These are phyloP conservation scores for Buphagus erythrorhynchus DNA, from an alignment of 2,797 vertebrate genomes.

Conservation along the genomic window DNA sequence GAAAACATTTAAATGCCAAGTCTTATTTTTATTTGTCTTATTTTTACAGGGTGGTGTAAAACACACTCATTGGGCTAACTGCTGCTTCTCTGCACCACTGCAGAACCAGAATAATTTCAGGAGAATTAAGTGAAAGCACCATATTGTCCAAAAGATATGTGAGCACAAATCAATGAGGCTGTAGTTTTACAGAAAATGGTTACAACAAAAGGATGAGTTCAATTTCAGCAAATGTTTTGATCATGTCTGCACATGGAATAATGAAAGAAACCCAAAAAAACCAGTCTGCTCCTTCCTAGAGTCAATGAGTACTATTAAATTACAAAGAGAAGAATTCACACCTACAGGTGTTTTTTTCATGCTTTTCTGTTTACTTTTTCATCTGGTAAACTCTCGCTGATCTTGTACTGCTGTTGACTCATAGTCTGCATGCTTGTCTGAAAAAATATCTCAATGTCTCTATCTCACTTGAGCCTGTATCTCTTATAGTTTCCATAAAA, in stretches of 20 bases:
- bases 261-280: constrained; percentile 22
- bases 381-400: neutral
- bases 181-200: neutral
- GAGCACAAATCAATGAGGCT: neutral
- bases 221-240: constrained; percentile 9
- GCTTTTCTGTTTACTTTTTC: neutral
- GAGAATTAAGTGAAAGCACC: neutral
- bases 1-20: neutral
- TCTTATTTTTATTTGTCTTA: neutral
- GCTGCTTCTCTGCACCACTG: neutral
- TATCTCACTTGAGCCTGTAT: neutral
- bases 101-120: neutral
- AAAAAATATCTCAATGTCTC: neutral
- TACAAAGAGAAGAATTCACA: neutral
- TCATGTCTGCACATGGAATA: neutral
- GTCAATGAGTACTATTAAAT: neutral
- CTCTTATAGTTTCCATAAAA: neutral
- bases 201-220: neutral
- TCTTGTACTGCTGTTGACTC: neutral
- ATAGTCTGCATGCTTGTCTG: neutral
- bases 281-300: neutral
- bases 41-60: neutral
- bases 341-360: neutral
- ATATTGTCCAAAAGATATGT: neutral
- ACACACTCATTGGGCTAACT: neutral